These are phyloP conservation scores for Rana temporaria DNA, from an alignment of 2,113 vertebrate genomes.

Conservation along the genomic window DNA sequence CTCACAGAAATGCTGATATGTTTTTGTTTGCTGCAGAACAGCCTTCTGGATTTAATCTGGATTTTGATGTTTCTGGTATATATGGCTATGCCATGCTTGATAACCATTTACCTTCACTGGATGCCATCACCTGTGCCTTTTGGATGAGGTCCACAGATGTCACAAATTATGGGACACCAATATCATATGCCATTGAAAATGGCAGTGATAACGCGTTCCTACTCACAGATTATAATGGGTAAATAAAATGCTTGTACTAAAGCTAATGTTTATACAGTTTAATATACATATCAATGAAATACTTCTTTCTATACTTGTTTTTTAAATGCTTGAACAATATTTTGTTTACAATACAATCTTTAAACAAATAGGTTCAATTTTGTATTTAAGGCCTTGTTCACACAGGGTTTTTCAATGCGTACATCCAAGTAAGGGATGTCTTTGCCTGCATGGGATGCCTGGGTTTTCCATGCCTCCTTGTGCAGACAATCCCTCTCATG, in stretches of 20 bases:
- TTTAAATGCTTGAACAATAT: too few relatives aligned
- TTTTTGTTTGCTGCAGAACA: constrained; percentile 80
- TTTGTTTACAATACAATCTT: too few relatives aligned
- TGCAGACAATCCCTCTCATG: too few relatives aligned
- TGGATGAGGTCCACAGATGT: constrained; percentile 95
- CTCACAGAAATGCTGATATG: constrained; percentile 41
- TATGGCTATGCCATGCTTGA: constrained; percentile 93
- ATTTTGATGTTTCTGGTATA: constrained; percentile 96
- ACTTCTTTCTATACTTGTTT: too few relatives aligned
- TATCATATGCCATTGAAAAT: constrained; percentile 92
- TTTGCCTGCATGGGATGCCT: too few relatives aligned
- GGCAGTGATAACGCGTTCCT: constrained; percentile 94
- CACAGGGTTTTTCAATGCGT: too few relatives aligned
- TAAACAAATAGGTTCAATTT: too few relatives aligned
- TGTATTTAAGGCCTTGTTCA: too few relatives aligned
- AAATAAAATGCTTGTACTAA: constrained; percentile 45
- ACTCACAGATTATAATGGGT: constrained; percentile 98
- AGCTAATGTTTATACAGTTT: too few relatives aligned
- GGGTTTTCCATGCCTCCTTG: too few relatives aligned
- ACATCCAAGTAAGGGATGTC: too few relatives aligned
- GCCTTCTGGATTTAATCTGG: constrained; percentile 91
- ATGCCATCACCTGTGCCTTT: constrained; percentile 89
- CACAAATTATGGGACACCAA: constrained; percentile 91
- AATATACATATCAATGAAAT: too few relatives aligned
- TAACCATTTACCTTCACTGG: constrained; percentile 84